Conservation (phyloP, 2,888 invertebrate species). For the Lepetodrilus schrolli region DNA sequence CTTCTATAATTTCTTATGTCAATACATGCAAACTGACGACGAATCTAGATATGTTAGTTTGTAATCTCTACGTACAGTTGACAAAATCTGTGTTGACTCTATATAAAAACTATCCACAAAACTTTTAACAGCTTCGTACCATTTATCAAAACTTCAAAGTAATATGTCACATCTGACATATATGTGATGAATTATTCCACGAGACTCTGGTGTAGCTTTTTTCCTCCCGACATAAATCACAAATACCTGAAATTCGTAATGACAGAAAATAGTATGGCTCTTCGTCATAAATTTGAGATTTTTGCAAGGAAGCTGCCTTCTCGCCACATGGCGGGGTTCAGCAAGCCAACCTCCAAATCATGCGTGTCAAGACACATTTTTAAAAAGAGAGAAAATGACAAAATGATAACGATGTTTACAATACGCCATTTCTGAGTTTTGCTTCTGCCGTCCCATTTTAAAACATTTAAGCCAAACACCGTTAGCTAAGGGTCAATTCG, state of each 20-base stretch:
- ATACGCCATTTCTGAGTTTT: neutral
- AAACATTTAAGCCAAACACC: neutral
- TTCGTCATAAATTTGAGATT: neutral
- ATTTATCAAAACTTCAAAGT: constrained; percentile 16
- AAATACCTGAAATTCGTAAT: constrained; percentile 8
- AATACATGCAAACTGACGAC: too few relatives aligned
- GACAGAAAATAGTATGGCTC: neutral
- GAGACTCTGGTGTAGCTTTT: neutral
- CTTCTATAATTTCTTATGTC: too few relatives aligned
- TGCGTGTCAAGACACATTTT: neutral
- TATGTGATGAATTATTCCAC: constrained; percentile 13
- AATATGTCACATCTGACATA: constrained; percentile 9
- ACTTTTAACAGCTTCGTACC: neutral
- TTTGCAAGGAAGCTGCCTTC: neutral
- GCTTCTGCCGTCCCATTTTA: neutral
- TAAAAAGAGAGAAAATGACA: neutral
- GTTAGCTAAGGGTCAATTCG: neutral
- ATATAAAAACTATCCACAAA: neutral
- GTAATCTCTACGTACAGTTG: too few relatives aligned
- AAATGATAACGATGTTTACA: neutral
- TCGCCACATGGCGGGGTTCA: neutral
- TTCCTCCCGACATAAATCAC: constrained; percentile 2
- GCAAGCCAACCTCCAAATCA: neutral
- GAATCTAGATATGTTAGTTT: too few relatives aligned
- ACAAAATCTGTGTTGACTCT: neutral